Base-by-base conservation (phyloP, 1,140 invertebrate species). In the Aradophagus sp. region DNA sequence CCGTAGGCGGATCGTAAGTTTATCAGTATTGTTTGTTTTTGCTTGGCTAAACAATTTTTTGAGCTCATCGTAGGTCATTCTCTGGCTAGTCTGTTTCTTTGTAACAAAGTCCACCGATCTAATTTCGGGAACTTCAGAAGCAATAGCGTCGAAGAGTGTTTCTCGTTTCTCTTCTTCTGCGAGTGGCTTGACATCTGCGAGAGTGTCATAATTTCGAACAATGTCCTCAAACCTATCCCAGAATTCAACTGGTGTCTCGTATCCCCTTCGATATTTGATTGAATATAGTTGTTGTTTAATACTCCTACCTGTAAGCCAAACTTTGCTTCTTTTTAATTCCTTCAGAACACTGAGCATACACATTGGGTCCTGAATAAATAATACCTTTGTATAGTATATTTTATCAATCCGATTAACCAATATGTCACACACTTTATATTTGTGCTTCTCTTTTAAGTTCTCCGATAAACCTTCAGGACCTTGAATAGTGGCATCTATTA, bases 251-350 rank as follows among this genome's bases (percentile, higher is more conserved):
- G 36, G 7, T 0, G 36, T 39, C 20, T 39, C 36, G n/a, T 39
- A 2, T 4, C 16, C 17, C 20, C n/a, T 19, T 7, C 20, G 0
- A 19, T 39, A 39, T 20, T 20, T 10, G 2, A 39, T 39, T 0
- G 36, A 39, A 20, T 39, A 39, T n/a, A 39, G 17, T 20, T 16
- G 5, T 39, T 35, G 42, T 26, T 23, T 32, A 34, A 55, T 35
- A 15, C 31, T 42, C 1, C 36, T 35, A 13, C 14, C 44, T 5
- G 52, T 42, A 12, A 14, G 27, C 42, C 38, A 38, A 19, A 42
- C 13, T 26, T 55, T 39, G 12, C 29, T 27, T 42, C 27, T 16
- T 55, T 55, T 55, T 7, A 42, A 42, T 14, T 55, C 52, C 35
- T 13, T 19, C 35, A 55, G 34, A 15, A 38, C 38, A 16, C 44